phyloP scores from a whole-genome alignment of 1,140 invertebrate genomes.

The Drosophila micromelanica region DNA sequence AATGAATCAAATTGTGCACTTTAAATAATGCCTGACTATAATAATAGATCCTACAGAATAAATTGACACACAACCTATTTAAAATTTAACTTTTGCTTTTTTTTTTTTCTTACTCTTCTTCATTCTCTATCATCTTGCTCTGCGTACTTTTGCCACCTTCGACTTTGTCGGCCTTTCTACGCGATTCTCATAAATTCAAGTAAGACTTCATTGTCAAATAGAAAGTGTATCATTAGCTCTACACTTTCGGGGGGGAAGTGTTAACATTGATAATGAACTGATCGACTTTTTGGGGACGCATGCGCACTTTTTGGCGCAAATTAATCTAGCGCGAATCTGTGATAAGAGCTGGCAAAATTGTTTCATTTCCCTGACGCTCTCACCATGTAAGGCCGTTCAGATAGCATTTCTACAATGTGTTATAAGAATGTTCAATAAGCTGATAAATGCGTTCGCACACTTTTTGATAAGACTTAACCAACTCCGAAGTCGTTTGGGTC shows the following conservation, averaged over 20 bases:
- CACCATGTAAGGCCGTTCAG: constrained; percentile 34
- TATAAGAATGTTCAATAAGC: constrained; percentile 40
- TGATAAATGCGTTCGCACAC: constrained; percentile 30
- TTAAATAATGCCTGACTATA: too few relatives aligned
- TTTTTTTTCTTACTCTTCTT: too few relatives aligned
- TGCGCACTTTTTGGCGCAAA: constrained; percentile 6
- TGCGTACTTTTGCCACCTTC: too few relatives aligned
- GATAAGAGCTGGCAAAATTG: constrained; percentile 37
- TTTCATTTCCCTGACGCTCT: constrained; percentile 45
- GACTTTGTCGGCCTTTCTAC: not conserved
- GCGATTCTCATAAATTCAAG: not conserved
- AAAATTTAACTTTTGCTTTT: too few relatives aligned
- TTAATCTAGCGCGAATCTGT: constrained; percentile 20
- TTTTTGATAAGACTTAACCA: constrained; percentile 11
- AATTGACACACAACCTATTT: too few relatives aligned
- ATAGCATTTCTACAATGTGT: constrained; percentile 54
- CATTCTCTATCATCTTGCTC: too few relatives aligned
- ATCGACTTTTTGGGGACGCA: not conserved
- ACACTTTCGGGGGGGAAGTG: not conserved
- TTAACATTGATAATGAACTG: not conserved
- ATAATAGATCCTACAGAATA: too few relatives aligned
- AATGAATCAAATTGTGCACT: too few relatives aligned
- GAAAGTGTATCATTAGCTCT: too few relatives aligned
- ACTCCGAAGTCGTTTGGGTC: not conserved
- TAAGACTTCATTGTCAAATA: not conserved